Base-by-base conservation (phyloP, 1,140 invertebrate genomes). In the Brachionus rubens region DNA sequence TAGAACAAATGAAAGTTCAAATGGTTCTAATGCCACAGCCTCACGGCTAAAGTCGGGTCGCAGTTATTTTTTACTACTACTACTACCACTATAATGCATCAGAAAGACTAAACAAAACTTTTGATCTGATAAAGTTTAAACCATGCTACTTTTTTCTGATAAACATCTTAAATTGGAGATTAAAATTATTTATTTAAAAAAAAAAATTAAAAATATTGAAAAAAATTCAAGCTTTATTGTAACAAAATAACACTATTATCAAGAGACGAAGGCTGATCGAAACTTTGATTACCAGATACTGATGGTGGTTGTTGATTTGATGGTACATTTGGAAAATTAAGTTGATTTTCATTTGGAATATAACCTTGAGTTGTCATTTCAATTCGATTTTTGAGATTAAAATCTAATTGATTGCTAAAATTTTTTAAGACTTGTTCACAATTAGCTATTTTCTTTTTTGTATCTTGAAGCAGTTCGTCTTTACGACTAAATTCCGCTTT, bases 301-400 rank as follows among this genome's bases (percentile, higher is more conserved):
- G 59, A 65, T 65, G 59, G 36, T 10, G 59, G 59, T 16, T 59
- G 54, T 43, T 65, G 59, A 43, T 65, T 65, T n/a, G 59, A 65
- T 4, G 59, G 36, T 24, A 65, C 26, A 65, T 65, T 65, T 12
- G 59, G 59, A 65, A 14, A 65, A 65, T 59, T 59, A 9, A 43
- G 24, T 28, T 43, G 33, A 28, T 43, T 46, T 43, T 65, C 59
- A 65, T 65, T 65, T 24, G 59, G 40, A 14, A 65, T 43, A 26
- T 65, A 65, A 1, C 59, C 59, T 41, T 65, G 59, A 2, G 40
- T 65, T 65, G 59, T 65, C 59, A 65, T 65, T 65, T 65, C 59
- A 12, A 65, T 41, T 12, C 59, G 59, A 65, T 65, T 65, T 43
- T 65, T 65, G 21, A 65, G 30, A 24, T 43, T 21, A 26, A n/a